Conservation (phyloP, 2,888 invertebrate genomes). For the Chymomyza caudatula region DNA sequence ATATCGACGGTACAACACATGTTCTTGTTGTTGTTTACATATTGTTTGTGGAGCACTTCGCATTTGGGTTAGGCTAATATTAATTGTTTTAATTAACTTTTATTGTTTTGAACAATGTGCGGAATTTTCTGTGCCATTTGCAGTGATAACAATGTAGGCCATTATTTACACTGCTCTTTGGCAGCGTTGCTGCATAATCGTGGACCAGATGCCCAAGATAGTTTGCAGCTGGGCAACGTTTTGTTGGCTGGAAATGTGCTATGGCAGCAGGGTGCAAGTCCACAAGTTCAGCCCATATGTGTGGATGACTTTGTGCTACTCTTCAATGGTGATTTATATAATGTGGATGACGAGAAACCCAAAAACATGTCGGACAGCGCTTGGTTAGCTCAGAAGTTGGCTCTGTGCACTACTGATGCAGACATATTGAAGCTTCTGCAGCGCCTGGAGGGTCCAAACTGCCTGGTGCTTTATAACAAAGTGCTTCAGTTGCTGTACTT, state of each 20-base stretch:
- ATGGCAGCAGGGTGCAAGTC: slow-evolving; percentile 88
- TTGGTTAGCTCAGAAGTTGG: slow-evolving; percentile 56
- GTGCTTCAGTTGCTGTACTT: slow-evolving; percentile 83
- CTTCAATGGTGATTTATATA: slow-evolving; percentile 95
- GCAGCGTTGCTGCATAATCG: slow-evolving; percentile 39
- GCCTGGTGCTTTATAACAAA: slow-evolving; percentile 87
- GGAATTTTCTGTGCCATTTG: slow-evolving; percentile 50
- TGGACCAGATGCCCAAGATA: slow-evolving; percentile 40
- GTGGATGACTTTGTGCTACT: slow-evolving; percentile 83
- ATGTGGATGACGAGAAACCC: slow-evolving; percentile 73
- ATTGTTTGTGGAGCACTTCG: not conserved
- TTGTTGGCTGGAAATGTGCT: slow-evolving; percentile 82
- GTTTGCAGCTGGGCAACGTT: slow-evolving; percentile 25
- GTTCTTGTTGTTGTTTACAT: not conserved
- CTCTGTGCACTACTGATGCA: slow-evolving; percentile 53
- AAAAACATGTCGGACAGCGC: slow-evolving; percentile 49
- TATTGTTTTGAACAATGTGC: slow-evolving; percentile 33
- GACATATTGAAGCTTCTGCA: slow-evolving; percentile 78
- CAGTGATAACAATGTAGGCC: slow-evolving; percentile 4
- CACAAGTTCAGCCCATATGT: slow-evolving; percentile 85
- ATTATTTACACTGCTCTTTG: slow-evolving; percentile 18
- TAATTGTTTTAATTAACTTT: not conserved
- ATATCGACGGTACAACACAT: not conserved
- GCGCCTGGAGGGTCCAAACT: slow-evolving; percentile 88
- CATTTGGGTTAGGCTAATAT: not conserved